Evolutionary conservation across 2,113 vertebrate genomes (phyloP), one percentile per base, ranked within the genome.

Genomic region (Callorhinus ursinus): DNA sequence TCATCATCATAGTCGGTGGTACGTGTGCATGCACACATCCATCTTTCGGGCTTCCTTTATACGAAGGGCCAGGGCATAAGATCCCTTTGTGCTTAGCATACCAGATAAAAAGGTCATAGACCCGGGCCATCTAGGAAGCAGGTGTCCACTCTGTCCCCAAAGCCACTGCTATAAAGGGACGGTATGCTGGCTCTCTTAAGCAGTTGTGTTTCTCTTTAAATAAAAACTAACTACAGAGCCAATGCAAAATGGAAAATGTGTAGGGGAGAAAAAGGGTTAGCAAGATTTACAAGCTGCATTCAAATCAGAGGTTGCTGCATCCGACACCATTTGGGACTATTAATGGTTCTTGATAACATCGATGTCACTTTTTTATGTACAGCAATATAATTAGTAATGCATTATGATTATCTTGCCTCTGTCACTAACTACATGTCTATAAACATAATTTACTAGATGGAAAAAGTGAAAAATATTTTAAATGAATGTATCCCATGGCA

Each of bases 401-500:
- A 97, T 98, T 97, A 71, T 97, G 95, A 51, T 95, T 97, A 90
- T 94, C 97, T 98, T 53, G 82, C 76, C 61, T 96, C 93, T 98
- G 93, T 97, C 98, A 97, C 96, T 97, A 95, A 98, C 97, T 84
- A 93, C 93, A 93, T 98, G 92, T 98, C 96, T 97, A 94, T 96
- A 97, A 98, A 98, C 67, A 96, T 95, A 98, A 98, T 98, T 98
- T 98, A 98, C 97, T 98, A 95, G 28, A 49, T 79, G 90, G 93
- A 85, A 97, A 98, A 97, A 97, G 95, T 86, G 69, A 97, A 98
- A 94, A 96, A 90, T 95, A 97, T 93, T 96, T 95, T 95, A 92
- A 96, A 97, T 97, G 98, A 97, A 96, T 97, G 90, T 93, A 97
- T 95, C 71, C 69, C 77, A 94, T 96, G 92, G 96, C 97, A 97